Conservation (phyloP, 2,888 invertebrate species). For the Epinotia nisella region DNA sequence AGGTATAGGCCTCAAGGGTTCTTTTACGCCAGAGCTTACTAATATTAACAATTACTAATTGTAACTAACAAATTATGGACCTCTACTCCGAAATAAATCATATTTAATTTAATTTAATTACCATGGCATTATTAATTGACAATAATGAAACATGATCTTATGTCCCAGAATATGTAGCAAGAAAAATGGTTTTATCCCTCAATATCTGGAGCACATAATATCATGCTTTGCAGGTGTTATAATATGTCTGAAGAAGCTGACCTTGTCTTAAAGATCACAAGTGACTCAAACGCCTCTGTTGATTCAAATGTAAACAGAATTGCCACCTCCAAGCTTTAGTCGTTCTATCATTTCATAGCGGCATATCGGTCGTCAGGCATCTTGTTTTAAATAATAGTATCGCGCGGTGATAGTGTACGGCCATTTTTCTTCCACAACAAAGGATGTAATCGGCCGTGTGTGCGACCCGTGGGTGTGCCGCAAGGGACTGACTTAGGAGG, state of each 20-base stretch:
- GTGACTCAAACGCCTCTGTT: background rate
- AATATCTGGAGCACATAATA: too few relatives aligned
- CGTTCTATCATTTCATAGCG: slow-evolving; percentile 46
- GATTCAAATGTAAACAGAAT: background rate
- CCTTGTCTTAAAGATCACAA: slow-evolving; percentile 13
- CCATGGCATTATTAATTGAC: too few relatives aligned
- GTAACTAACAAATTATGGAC: too few relatives aligned
- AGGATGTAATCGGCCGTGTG: slow-evolving; percentile 73
- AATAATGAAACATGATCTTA: too few relatives aligned
- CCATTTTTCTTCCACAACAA: slow-evolving; percentile 80
- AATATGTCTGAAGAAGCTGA: background rate
- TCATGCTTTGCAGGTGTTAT: background rate
- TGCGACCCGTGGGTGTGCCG: slow-evolving; percentile 58
- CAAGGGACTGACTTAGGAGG: slow-evolving; percentile 50
- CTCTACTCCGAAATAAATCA: too few relatives aligned
- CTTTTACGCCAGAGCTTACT: too few relatives aligned
- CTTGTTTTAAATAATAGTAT: slow-evolving; percentile 72
- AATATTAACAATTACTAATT: too few relatives aligned
- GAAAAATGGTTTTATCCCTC: too few relatives aligned
- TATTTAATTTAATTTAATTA: too few relatives aligned
- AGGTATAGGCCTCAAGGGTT: too few relatives aligned
- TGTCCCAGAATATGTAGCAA: too few relatives aligned
- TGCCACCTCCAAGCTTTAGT: slow-evolving; percentile 37
- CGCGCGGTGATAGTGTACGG: slow-evolving; percentile 67
- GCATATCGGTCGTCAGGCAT: slow-evolving; percentile 59